Evolutionary conservation across 2,888 invertebrate species (phyloP).

Genomic region (Ceramica pisi): DNA sequence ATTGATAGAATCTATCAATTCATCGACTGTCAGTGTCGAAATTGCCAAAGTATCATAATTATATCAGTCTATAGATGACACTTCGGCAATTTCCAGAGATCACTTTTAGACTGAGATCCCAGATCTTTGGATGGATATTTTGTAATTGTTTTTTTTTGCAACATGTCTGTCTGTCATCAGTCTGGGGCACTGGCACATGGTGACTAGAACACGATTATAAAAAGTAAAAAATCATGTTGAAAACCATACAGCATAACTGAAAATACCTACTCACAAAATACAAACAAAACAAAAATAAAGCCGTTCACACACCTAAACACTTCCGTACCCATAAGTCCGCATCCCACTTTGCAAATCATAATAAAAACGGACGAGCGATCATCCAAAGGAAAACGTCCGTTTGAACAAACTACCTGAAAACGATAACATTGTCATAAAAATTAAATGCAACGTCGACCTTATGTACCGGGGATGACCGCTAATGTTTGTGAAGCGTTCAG

Average conservation of each 20-base stretch:
- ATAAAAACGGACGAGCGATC: slow-evolving; percentile 50
- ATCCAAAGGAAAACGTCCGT: slow-evolving; percentile 46
- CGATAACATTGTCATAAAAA: slow-evolving; percentile 60
- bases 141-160: too few species aligned
- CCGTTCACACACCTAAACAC: not conserved
- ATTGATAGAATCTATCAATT: too few species aligned
- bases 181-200: too few species aligned
- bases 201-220: too few species aligned
- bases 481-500: slow-evolving; percentile 26
- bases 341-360: slow-evolving; percentile 32
- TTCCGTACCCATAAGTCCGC: slow-evolving; percentile 1
- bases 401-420: slow-evolving; percentile 39
- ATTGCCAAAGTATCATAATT: too few species aligned
- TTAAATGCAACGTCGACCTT: slow-evolving; percentile 53
- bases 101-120: too few species aligned
- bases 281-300: slow-evolving; percentile 14
- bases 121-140: too few species aligned
- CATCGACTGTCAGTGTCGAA: too few species aligned
- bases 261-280: not conserved
- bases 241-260: not conserved
- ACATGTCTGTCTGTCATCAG: too few species aligned
- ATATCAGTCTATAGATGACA: too few species aligned
- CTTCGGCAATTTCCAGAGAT: too few species aligned
- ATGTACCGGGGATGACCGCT: slow-evolving; percentile 16
- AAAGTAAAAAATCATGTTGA: too few species aligned